Evolutionary conservation across 2,888 invertebrate genomes (phyloP).

Genomic region (Orthosia gothica): DNA sequence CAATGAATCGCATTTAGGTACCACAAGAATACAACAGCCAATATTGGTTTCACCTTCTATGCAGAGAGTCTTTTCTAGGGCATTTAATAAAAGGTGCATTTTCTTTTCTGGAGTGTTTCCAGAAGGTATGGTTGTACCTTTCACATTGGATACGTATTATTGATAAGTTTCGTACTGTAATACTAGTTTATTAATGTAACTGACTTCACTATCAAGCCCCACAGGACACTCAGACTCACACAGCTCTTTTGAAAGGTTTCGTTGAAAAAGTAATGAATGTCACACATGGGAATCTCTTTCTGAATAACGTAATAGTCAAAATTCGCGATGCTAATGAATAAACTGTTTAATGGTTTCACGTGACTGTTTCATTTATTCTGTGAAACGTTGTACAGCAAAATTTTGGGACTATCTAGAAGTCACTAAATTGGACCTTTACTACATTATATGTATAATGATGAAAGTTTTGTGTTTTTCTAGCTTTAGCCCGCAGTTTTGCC

Average conservation of each 20-base stretch:
- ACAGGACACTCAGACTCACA: conserved; percentile 24
- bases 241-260: conserved; percentile 48
- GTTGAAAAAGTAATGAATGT: conserved; percentile 28
- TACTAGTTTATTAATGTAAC: conserved; percentile 40
- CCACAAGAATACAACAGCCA: no score
- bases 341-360: background rate
- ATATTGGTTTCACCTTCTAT: background rate
- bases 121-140: background rate
- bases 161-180: conserved; percentile 7
- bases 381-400: no score
- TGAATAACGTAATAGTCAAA: conserved; percentile 35
- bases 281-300: conserved; percentile 40
- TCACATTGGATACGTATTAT: background rate
- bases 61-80: background rate
- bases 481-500: no score
- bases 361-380: conserved; percentile 1
- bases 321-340: conserved; percentile 33
- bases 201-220: conserved; percentile 28
- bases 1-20: no score
- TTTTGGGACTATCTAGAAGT: no score
- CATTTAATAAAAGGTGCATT: background rate
- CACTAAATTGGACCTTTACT: no score
- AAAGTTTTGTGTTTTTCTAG: no score
- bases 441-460: no score
- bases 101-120: no score